These are phyloP conservation scores for Eledone cirrhosa DNA, from an alignment of 2,888 invertebrate genomes.

Conservation along the genomic window DNA sequence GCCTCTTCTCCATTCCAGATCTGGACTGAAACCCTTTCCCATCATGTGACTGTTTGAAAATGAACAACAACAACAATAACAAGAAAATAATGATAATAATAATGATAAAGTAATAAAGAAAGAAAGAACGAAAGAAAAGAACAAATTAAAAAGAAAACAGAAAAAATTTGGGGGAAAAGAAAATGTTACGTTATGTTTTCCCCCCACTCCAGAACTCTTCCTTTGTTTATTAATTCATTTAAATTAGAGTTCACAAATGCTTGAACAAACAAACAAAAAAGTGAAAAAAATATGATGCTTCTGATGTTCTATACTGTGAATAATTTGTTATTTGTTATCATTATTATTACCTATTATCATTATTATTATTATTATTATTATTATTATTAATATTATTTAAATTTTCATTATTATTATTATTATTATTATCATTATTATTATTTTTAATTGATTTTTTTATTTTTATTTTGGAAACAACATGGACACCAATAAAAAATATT, in stretches of 20 bases:
- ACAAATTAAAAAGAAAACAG: too few relatives aligned
- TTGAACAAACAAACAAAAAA: neutral
- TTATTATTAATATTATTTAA: too few relatives aligned
- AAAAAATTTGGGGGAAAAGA: too few relatives aligned
- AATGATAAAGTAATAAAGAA: too few relatives aligned
- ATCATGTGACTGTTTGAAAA: conserved; percentile 15
- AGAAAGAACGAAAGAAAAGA: too few relatives aligned
- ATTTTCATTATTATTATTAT: too few relatives aligned
- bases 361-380: too few relatives aligned
- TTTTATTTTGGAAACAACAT: too few relatives aligned
- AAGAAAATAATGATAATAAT: too few relatives aligned
- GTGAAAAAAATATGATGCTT: neutral
- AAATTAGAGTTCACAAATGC: conserved; percentile 14
- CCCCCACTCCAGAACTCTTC: neutral
- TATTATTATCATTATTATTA: too few relatives aligned
- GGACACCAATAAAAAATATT: too few relatives aligned
- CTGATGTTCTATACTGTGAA: conserved; percentile 16
- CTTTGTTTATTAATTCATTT: conserved; percentile 19
- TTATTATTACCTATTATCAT: neutral
- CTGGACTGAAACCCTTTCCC: conserved; percentile 20
- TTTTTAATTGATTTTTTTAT: too few relatives aligned
- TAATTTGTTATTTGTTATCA: conserved; percentile 19
- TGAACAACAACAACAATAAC: neutral
- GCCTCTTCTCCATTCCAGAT: neutral
- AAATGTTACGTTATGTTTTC: neutral